Base-by-base conservation (phyloP, 2,797 vertebrate genomes). In the Bovichtus diacanthus region DNA sequence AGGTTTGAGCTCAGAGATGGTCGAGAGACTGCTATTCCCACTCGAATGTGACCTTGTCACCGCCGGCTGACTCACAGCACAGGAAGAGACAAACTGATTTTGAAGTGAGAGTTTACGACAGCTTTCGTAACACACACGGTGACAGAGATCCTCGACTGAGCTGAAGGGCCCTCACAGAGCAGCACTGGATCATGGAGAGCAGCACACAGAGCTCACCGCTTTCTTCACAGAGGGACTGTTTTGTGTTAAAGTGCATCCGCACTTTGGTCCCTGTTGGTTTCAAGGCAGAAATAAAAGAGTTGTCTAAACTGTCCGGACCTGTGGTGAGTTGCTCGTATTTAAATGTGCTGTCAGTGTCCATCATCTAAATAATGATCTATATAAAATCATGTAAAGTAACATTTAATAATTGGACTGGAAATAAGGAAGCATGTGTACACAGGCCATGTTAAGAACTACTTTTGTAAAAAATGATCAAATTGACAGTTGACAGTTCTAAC, bases 231-330 rank as follows among this genome's bases (percentile, higher is more conserved):
- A 75, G 5, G 0, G 66, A 81, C 0, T 70, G 76, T 36, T 77
- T 11, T 15, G 0, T 67, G 0, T 15, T 69, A 0, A 76, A n/a
- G 31, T 21, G 64, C 56, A 70, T 87, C 41, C 76, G 76, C 43
- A 41, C 1, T 60, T 21, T 85, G 62, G 43, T 87, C 44, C 91
- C 94, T 3, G 65, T 84, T 18, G 91, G 86, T 1, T 91, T 81
- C 44, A 90, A 82, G 59, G 46, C 49, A 41, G 94, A 95, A 86
- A 25, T 91, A 2, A 70, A 61, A 60, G 70, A 89, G 38, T 4
- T 94, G 36, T 63, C 8, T 6, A 66, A 74, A 78, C 60, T 95
- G 47, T 81, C 94, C 3, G 60, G 69, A n/a, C 94, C 95, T 3
- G 85, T 94, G 92, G 94, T 95, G 41, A 93, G 94, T 86, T 38